phyloP scores from a whole-genome alignment of 2,797 vertebrate genomes.

The Phoebastria nigripes region DNA sequence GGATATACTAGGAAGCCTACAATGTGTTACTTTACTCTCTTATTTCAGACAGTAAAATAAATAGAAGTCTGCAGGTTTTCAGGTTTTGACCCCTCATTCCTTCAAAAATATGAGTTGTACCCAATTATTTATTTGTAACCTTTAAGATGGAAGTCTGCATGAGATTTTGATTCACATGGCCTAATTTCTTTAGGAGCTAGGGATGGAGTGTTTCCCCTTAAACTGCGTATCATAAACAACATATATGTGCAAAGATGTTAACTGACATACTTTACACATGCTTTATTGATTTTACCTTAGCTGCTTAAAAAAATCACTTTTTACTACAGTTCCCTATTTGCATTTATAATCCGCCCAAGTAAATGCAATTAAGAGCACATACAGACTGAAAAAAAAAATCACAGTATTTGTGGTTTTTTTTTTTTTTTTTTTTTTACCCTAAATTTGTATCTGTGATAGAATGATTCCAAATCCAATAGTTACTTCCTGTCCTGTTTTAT shows the following conservation, averaged over 20 bases:
- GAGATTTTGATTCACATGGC: neutral
- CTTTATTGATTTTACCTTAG: neutral
- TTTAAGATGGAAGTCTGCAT: neutral
- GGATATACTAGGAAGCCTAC: neutral
- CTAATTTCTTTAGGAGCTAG: neutral
- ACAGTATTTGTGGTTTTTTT: no score
- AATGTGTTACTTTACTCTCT: neutral
- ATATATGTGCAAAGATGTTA: neutral
- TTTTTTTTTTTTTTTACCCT: neutral
- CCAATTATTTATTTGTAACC: neutral
- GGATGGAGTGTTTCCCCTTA: neutral
- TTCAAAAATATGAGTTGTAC: neutral
- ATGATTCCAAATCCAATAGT: neutral
- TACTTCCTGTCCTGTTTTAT: conserved; percentile 43
- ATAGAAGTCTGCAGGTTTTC: neutral
- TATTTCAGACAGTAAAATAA: neutral
- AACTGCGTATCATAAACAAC: neutral
- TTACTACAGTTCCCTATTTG: neutral
- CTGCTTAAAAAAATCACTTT: neutral
- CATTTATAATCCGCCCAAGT: neutral
- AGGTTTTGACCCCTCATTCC: neutral
- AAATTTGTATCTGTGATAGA: neutral
- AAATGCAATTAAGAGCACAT: neutral
- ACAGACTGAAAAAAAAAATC: neutral
- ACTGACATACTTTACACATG: neutral